Base-by-base conservation (phyloP, 2,113 vertebrate species). In the Dunckerocampus dactyliophorus region DNA sequence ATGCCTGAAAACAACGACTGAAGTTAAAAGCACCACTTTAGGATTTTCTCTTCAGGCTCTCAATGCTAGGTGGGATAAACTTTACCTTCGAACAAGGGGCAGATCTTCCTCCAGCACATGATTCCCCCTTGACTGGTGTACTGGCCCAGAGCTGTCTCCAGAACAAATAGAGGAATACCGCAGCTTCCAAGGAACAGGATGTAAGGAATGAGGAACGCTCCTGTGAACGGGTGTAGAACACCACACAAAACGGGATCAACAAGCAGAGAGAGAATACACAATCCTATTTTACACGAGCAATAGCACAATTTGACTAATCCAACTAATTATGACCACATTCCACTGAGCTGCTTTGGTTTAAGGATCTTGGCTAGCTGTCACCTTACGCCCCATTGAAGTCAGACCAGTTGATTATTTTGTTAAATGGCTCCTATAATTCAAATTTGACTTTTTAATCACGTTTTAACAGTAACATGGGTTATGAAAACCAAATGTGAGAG, bases 1-100 rank as follows among this genome's bases (percentile, higher is more conserved):
- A 88, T 62, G 19, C 81, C 88, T 89, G 70, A 13, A 70, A 71
- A 69, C 24, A 63, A 69, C 13, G 47, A 1, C 46, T 47, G 49
- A 9, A 15, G 8, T 62, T 17, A 42, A 0, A 1, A 49, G 1
- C 0, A 12, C 28, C 57, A 15, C 0, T 0, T 6, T 1, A 22
- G 0, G 42, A 19, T 59, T 57, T 45, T 1, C 2, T 28, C 24
- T 1, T 59, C 28, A 31, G 8, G n/a, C 10, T 62, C 19, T 37
- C 12, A 51, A 20, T 62, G 0, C 16, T 17, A 22, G 11, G 15
- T 47, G 49, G 6, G 47, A 13, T n/a, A 17, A 8, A n/a, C 6
- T 9, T 71, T 47, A 87, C 81, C 86, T 81, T 88, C 83, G 69
- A 88, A 87, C 62, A 88, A 68, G 14, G 86, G 85, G 51, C 86